phyloP scores from a whole-genome alignment of 2,888 invertebrate species.

The Phengaris alcon region DNA sequence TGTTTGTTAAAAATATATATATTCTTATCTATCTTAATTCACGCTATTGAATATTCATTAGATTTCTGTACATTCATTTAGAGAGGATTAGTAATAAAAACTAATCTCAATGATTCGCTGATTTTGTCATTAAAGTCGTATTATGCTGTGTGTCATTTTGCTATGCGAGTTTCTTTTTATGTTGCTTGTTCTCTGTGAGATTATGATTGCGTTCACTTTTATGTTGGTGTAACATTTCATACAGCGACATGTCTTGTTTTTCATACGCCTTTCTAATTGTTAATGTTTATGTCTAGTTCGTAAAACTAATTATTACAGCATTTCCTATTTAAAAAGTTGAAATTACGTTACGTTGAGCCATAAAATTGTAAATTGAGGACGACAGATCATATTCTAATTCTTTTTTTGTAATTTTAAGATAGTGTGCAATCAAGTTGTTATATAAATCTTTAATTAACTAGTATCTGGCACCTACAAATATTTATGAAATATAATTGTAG shows the following conservation, averaged over 20 bases:
- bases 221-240: conserved; percentile 19
- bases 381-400: background rate
- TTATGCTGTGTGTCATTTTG: conserved; percentile 17
- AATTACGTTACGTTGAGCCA: background rate
- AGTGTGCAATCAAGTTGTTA: background rate
- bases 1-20: background rate
- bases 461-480: no score
- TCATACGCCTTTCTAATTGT: conserved; percentile 26
- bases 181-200: conserved; percentile 5
- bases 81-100: background rate
- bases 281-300: conserved; percentile 2
- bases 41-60: background rate
- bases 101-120: background rate
- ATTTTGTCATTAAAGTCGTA: background rate
- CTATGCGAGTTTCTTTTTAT: conserved; percentile 28
- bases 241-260: conserved; percentile 8
- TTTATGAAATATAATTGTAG: no score
- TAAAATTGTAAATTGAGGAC: background rate
- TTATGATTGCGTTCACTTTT: conserved; percentile 23
- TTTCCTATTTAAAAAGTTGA: conserved; percentile 8
- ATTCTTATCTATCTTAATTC: background rate
- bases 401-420: background rate
- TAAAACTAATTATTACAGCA: background rate
- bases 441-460: no score
- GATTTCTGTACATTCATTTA: background rate